Evolutionary conservation across 2,113 vertebrate species (phyloP).

Genomic region (Pungitius pungitius): DNA sequence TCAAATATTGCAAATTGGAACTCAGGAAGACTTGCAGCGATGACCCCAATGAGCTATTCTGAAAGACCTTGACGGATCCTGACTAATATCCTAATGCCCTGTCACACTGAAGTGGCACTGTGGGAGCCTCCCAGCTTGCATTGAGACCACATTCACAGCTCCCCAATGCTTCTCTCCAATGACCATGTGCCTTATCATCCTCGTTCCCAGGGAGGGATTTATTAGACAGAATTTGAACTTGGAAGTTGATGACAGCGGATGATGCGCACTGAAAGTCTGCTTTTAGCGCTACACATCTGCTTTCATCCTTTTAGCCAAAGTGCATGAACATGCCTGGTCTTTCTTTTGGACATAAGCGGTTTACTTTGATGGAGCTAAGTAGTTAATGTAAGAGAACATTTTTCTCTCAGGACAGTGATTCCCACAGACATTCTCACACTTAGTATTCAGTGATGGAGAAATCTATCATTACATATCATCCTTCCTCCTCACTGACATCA

Average conservation of each 20-base stretch:
- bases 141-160: neutral
- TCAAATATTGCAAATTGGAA: neutral
- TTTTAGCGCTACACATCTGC: conserved; percentile 7
- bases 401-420: neutral
- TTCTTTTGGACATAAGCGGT: neutral
- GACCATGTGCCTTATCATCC: conserved; percentile 17
- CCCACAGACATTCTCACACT: conserved; percentile 12
- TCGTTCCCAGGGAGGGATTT: conserved; percentile 35
- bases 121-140: neutral
- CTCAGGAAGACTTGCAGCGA: neutral
- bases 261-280: neutral
- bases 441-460: neutral
- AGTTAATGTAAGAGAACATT: neutral
- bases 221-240: conserved; percentile 30
- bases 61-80: neutral
- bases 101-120: neutral
- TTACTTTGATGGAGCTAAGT: neutral
- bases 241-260: conserved; percentile 8
- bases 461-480: neutral
- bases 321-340: neutral
- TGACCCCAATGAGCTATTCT: neutral
- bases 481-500: neutral
- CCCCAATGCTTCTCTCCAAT: conserved; percentile 10
- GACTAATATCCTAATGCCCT: neutral
- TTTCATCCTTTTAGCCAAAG: conserved; percentile 8